These are phyloP conservation scores for Lophotis ruficrista DNA, from an alignment of 2,113 vertebrate genomes.

Conservation along the genomic window DNA sequence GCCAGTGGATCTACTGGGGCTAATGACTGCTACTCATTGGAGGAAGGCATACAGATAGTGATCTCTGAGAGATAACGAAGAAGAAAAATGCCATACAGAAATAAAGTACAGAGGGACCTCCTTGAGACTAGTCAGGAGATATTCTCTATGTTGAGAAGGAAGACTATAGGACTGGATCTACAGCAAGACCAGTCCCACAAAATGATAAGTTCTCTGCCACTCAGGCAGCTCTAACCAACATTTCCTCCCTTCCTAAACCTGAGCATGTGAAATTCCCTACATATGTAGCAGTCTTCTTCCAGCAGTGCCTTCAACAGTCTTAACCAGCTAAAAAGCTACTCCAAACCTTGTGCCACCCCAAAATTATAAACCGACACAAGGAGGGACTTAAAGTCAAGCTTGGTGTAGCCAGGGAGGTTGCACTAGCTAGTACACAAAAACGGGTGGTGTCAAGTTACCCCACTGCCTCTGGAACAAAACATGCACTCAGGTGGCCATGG, in stretches of 20 bases:
- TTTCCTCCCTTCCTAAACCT: neutral
- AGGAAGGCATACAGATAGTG: neutral
- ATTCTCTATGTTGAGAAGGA: neutral
- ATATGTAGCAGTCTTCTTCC: neutral
- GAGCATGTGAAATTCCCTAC: neutral
- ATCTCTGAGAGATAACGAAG: neutral
- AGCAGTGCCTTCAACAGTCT: neutral
- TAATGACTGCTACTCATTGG: neutral
- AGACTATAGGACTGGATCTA: neutral
- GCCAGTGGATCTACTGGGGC: neutral
- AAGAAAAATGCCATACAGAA: neutral
- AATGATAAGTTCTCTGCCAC: neutral
- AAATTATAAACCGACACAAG: neutral
- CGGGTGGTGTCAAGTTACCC: fast-evolving
- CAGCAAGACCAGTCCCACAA: neutral
- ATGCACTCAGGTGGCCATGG: fast-evolving
- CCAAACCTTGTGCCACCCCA: neutral
- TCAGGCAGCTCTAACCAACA: neutral
- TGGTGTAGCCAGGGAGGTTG: neutral
- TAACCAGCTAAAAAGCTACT: neutral
- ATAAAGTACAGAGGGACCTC: neutral
- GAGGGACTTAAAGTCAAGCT: neutral
- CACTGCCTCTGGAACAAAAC: fast-evolving
- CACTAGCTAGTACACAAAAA: neutral
- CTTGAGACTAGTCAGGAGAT: neutral